A percentile compares a stretch with the other conserved stretches of the same genome.
phyloP scores from a whole-genome alignment of 2,797 vertebrate genomes.

The Knipowitschia caucasica region DNA sequence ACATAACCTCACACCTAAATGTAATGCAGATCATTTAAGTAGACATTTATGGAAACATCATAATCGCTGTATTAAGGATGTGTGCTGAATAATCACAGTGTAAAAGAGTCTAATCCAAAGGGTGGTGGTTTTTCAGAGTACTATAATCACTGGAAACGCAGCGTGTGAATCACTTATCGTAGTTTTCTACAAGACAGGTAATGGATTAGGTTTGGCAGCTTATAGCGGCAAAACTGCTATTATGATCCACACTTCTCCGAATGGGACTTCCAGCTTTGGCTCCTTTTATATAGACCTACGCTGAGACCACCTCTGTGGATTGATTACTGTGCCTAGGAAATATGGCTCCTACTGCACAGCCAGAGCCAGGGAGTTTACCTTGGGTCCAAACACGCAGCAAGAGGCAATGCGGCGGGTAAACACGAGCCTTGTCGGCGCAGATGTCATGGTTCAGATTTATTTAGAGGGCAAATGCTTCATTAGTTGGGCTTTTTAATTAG shows the following conservation, averaged over 20 bases:
- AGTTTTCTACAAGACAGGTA: conserved; percentile 38
- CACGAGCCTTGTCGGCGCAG: conserved; percentile 62
- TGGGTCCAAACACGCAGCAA: conserved; percentile 26
- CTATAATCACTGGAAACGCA: conserved; percentile 41
- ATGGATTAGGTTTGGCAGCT: conserved; percentile 50
- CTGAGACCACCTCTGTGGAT: conserved; percentile 37
- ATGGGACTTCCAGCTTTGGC: conserved; percentile 28
- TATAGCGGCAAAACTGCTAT: conserved; percentile 40
- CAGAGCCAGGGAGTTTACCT: conserved; percentile 39
- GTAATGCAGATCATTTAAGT: background rate
- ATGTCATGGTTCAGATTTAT: conserved; percentile 75
- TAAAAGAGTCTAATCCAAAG: conserved; percentile 24
- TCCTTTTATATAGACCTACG: conserved; percentile 27
- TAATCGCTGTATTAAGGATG: conserved; percentile 3
- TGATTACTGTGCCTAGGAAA: conserved; percentile 44
- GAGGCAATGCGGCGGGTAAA: conserved; percentile 56
- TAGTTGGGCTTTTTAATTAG: conserved; percentile 81
- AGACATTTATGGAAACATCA: conserved; percentile 3
- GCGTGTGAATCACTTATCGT: conserved; percentile 47
- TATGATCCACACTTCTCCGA: conserved; percentile 32
- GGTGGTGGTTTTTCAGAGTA: conserved; percentile 19
- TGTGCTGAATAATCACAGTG: conserved; percentile 7
- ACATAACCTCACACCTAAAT: background rate
- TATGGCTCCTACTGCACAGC: conserved; percentile 39
- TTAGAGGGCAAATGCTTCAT: conserved; percentile 78